A percentile compares a stretch with the other conserved stretches of the same genome.
Evolutionary conservation across 2,113 vertebrate species (phyloP).

Genomic region (Hydrochoerus hydrochaeris): DNA sequence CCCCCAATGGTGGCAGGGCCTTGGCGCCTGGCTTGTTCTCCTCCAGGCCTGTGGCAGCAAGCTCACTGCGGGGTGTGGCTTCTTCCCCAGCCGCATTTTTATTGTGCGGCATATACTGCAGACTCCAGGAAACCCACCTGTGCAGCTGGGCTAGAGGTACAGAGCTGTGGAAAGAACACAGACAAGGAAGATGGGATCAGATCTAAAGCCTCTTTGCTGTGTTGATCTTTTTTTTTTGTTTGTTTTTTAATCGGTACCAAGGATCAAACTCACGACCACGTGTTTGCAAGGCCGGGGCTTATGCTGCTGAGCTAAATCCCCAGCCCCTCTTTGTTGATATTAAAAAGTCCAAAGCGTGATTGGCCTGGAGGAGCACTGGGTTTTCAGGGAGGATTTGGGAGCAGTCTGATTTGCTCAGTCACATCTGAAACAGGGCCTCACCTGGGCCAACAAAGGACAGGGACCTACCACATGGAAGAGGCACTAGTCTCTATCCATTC

Average conservation of each 20-base stretch:
- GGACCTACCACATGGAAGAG: neutral
- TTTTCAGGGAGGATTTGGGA: slow-evolving; percentile 1
- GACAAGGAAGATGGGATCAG: neutral
- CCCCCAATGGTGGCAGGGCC: too few relatives aligned
- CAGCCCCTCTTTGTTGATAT: neutral
- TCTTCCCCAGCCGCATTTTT: neutral
- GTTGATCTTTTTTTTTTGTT: too few relatives aligned
- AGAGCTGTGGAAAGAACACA: neutral
- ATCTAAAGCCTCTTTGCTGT: neutral
- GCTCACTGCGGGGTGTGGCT: too few relatives aligned
- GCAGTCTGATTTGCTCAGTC: neutral
- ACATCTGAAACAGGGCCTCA: slow-evolving; percentile 27
- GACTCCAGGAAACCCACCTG: neutral
- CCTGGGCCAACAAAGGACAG: neutral
- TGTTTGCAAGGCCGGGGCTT: too few relatives aligned
- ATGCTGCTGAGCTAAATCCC: too few relatives aligned
- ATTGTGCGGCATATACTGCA: neutral
- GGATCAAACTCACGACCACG: too few relatives aligned
- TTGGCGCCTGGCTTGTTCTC: too few relatives aligned
- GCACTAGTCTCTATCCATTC: neutral
- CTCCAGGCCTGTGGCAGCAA: too few relatives aligned
- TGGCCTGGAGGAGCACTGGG: neutral
- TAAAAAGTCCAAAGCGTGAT: neutral
- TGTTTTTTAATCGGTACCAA: too few relatives aligned
- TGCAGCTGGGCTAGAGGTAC: neutral